phyloP scores from a whole-genome alignment of 2,888 invertebrate species.

The Adelognathus sp. region DNA sequence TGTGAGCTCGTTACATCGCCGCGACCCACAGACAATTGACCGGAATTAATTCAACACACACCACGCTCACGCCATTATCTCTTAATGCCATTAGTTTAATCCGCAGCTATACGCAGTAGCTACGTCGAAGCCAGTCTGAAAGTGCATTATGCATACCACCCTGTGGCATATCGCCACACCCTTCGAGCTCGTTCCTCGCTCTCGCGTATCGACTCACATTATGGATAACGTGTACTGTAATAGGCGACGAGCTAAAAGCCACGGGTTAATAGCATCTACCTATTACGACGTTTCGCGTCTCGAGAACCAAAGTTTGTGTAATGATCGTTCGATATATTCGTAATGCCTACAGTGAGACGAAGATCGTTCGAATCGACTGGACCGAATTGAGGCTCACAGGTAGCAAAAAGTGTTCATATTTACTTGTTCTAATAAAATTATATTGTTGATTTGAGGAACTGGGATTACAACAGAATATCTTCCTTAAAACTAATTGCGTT shows the following conservation, averaged over 20 bases:
- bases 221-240: slow-evolving; percentile 30
- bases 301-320: background rate
- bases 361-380: too few relatives aligned
- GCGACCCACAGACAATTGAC: slow-evolving; percentile 27
- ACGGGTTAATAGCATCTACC: slow-evolving; percentile 26
- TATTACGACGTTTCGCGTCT: background rate
- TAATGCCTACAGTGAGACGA: too few relatives aligned
- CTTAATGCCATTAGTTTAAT: slow-evolving; percentile 39
- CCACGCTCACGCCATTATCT: slow-evolving; percentile 23
- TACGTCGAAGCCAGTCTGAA: background rate
- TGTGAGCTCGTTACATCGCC: slow-evolving; percentile 9
- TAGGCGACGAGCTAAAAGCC: slow-evolving; percentile 21
- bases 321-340: background rate
- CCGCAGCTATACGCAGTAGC: background rate
- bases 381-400: too few relatives aligned
- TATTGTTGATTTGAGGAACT: background rate
- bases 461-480: background rate
- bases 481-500: background rate
- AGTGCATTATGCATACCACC: background rate
- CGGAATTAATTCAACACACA: slow-evolving; percentile 35
- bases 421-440: background rate
- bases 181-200: slow-evolving; percentile 3
- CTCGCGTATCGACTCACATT: slow-evolving; percentile 33
- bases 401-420: too few relatives aligned
- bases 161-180: slow-evolving; percentile 17